A percentile compares a stretch with the other conserved stretches of the same genome.
Conservation (phyloP, 2,113 vertebrate genomes). For the Oreochromis spilurus region DNA sequence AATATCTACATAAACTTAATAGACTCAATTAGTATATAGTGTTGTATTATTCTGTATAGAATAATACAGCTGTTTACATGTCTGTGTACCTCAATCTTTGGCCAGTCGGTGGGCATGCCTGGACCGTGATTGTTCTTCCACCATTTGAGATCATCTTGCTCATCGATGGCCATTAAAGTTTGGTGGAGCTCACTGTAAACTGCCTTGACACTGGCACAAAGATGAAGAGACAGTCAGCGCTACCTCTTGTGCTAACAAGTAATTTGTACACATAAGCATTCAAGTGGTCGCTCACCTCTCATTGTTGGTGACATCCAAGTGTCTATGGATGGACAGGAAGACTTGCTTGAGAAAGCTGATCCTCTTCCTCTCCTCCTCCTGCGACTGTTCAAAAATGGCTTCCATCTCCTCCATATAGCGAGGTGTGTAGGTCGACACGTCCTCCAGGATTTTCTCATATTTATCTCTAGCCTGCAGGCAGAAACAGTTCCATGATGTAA, state of each 20-base stretch:
- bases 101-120: constrained; percentile 81
- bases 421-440: constrained; percentile 75
- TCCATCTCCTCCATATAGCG: constrained; percentile 89
- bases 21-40: not conserved
- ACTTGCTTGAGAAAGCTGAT: constrained; percentile 79
- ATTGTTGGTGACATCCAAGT: constrained; percentile 79
- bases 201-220: constrained; percentile 67
- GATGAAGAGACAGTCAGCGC: not conserved
- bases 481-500: not conserved
- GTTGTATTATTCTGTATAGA: no score
- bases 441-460: constrained; percentile 79
- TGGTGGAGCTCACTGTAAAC: constrained; percentile 80
- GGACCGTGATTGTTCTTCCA: constrained; percentile 79
- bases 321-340: constrained; percentile 79
- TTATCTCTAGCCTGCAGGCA: constrained; percentile 64
- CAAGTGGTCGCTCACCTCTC: constrained; percentile 62
- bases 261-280: not conserved
- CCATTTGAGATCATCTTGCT: constrained; percentile 80
- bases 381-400: constrained; percentile 80
- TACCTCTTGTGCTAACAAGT: not conserved
- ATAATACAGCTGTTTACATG: not conserved
- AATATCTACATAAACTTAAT: not conserved
- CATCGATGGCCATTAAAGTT: constrained; percentile 73
- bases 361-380: constrained; percentile 80
- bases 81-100: constrained; percentile 70